Conservation (phyloP, 2,797 vertebrate genomes). For the Chiloscyllium punctatum region DNA sequence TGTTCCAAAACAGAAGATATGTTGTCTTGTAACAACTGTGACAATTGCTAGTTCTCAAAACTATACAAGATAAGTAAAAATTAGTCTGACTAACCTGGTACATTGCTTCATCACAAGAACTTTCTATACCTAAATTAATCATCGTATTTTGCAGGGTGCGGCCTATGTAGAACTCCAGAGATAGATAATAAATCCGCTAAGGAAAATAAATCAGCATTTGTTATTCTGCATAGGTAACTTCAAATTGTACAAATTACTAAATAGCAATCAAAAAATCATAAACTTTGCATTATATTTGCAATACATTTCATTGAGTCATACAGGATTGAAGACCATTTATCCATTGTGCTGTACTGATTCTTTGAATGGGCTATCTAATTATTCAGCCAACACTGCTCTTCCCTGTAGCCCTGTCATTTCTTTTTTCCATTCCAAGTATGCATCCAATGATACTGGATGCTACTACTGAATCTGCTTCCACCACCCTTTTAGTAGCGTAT, state of each 20-base stretch:
- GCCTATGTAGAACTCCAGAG: conserved; percentile 97
- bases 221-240: not conserved
- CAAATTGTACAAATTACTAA: not conserved
- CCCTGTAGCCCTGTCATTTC: not conserved
- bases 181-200: conserved; percentile 93
- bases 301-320: not conserved
- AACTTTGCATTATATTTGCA: not conserved
- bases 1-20: no score
- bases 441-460: not conserved
- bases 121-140: conserved; percentile 94
- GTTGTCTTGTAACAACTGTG: no score
- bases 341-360: not conserved
- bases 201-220: conserved; percentile 31
- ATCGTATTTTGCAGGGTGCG: conserved; percentile 91
- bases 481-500: not conserved
- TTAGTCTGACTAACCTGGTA: conserved; percentile 71
- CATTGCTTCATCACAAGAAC: conserved; percentile 90
- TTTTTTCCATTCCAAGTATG: not conserved
- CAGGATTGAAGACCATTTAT: not conserved
- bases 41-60: no score
- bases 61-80: not conserved
- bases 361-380: conserved; percentile 6
- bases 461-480: not conserved
- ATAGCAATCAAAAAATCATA: not conserved
- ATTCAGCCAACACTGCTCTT: not conserved